Evolutionary conservation across 2,888 invertebrate genomes (phyloP).

Genomic region (Scaptomyza tumidula): DNA sequence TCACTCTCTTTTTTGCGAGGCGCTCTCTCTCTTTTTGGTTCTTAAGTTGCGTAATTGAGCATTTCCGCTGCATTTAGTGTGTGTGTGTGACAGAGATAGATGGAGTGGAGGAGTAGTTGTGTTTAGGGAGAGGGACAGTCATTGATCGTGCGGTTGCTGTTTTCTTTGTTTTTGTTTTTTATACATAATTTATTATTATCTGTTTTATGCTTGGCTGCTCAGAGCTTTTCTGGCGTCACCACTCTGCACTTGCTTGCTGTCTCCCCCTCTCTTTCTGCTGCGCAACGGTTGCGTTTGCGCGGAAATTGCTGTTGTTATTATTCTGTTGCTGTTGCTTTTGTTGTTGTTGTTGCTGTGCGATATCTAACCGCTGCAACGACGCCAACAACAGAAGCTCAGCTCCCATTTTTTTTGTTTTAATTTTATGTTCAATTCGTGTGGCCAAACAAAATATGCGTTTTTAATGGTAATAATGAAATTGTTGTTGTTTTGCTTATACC

Average conservation of each 20-base stretch:
- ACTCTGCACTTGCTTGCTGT: slow-evolving; percentile 37
- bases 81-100: background rate
- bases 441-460: slow-evolving; percentile 69
- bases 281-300: slow-evolving; percentile 34
- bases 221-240: slow-evolving; percentile 23
- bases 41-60: slow-evolving; percentile 71
- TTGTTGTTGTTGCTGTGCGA: slow-evolving; percentile 28
- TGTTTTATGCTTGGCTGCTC: slow-evolving; percentile 50
- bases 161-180: slow-evolving; percentile 24
- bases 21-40: slow-evolving; percentile 33
- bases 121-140: slow-evolving; percentile 4
- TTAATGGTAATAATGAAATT: slow-evolving; percentile 70
- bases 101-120: background rate
- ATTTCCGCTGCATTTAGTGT: slow-evolving; percentile 60
- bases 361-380: slow-evolving; percentile 43
- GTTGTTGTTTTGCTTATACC: slow-evolving; percentile 24
- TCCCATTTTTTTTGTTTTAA: slow-evolving; percentile 19
- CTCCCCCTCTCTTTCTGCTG: slow-evolving; percentile 9
- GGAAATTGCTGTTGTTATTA: slow-evolving; percentile 52
- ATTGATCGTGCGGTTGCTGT: slow-evolving; percentile 55
- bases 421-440: slow-evolving; percentile 53
- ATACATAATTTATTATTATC: slow-evolving; percentile 50
- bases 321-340: slow-evolving; percentile 26
- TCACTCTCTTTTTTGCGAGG: slow-evolving; percentile 7
- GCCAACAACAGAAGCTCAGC: slow-evolving; percentile 18